Percentiles rank a stretch among this genome's conserved stretches.
These are phyloP conservation scores for Acromyrmex heyeri DNA, from an alignment of 1,140 invertebrate species.

Conservation along the genomic window DNA sequence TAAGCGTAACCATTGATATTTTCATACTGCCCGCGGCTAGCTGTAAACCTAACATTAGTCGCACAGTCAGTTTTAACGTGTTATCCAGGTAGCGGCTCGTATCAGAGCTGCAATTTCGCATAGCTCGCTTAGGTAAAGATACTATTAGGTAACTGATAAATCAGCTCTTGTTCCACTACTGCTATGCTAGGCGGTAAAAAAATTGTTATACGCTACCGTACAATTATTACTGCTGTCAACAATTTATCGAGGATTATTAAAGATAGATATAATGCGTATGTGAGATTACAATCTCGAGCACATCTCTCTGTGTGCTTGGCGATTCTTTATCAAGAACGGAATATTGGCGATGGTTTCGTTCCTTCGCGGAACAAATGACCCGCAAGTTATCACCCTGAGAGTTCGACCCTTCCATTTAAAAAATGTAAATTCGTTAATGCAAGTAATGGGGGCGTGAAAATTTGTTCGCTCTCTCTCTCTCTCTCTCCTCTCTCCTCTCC, in stretches of 20 bases:
- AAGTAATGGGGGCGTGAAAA: constrained; percentile 81
- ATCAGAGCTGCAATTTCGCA: constrained; percentile 41
- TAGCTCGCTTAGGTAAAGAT: constrained; percentile 49
- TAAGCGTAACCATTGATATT: constrained; percentile 65
- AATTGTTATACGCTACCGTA: neutral
- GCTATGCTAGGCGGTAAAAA: neutral
- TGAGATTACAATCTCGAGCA: neutral
- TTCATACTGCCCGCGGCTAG: constrained; percentile 48
- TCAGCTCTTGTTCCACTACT: neutral
- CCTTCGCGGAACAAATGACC: constrained; percentile 85
- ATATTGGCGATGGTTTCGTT: constrained; percentile 83
- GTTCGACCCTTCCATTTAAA: constrained; percentile 85
- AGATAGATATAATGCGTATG: neutral
- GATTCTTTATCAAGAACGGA: constrained; percentile 86
- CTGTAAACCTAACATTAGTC: constrained; percentile 56
- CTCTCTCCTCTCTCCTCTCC: constrained; percentile 19
- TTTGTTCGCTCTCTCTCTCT: constrained; percentile 71
- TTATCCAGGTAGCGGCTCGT: constrained; percentile 39
- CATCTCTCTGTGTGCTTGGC: neutral
- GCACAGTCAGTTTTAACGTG: constrained; percentile 57
- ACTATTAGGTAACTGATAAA: constrained; percentile 52
- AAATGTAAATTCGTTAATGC: constrained; percentile 87
- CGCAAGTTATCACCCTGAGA: constrained; percentile 85
- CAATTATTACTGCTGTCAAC: neutral
- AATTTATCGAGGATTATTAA: neutral